phyloP scores from a whole-genome alignment of 2,797 vertebrate genomes.

The Smutsia temminckii region DNA sequence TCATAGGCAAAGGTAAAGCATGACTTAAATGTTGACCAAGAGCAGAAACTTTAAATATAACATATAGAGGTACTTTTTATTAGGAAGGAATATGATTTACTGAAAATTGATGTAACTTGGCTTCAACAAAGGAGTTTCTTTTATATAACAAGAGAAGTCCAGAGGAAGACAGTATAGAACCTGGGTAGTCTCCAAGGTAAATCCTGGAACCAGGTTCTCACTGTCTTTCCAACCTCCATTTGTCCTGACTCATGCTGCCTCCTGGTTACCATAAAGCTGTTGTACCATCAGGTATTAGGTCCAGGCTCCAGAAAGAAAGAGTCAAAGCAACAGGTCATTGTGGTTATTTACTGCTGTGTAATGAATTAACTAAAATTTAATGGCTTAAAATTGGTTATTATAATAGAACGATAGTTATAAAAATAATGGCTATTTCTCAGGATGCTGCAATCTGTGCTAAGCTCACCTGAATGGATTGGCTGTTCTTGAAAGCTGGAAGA shows the following conservation, averaged over 20 bases:
- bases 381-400: neutral
- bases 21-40: neutral
- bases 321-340: neutral
- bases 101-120: neutral
- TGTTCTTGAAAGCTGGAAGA: neutral
- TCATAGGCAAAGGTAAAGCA: neutral
- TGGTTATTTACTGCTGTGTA: neutral
- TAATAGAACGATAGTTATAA: neutral
- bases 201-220: neutral
- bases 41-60: neutral
- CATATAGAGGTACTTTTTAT: neutral
- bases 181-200: too few species aligned
- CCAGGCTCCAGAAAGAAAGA: neutral
- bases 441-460: neutral
- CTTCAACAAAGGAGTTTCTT: neutral
- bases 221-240: neutral
- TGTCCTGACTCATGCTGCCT: neutral
- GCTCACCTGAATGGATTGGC: neutral
- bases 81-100: neutral
- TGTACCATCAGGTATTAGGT: rapidly evolving
- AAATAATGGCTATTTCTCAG: neutral
- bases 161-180: neutral
- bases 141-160: neutral
- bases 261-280: rapidly evolving
- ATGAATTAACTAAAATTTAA: neutral